Base-by-base conservation (phyloP, 2,888 invertebrate genomes). In the Vanessa cardui region DNA sequence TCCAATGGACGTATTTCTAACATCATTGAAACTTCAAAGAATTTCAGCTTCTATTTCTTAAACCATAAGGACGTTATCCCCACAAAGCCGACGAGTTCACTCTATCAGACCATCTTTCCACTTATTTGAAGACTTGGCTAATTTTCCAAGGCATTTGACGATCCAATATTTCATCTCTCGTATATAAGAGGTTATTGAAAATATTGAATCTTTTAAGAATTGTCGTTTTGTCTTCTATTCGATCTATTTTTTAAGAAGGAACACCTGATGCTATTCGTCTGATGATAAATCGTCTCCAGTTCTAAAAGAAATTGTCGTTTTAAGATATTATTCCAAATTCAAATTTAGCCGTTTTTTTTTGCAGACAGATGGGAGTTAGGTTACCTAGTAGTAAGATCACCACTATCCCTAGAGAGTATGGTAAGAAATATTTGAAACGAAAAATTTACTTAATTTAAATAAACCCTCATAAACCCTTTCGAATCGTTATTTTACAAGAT, bases 31-130 rank as follows among this genome's bases (percentile, higher is more conserved):
- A 31, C 16, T 31, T 46, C 16, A 33, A 58, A 20, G 26, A 7
- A 59, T 26, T 16, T 26, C 9, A 46, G 16, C 46, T 6, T 21
- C 12, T 45, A 59, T 46, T 26, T 15, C 12, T 1, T 9, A 15
- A 26, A 45, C 16, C 46, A 3, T 45, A 59, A 59, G 46, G 20
- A 59, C 15, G 4, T 20, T 46, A 59, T 44, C 59, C 15, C 46
- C 39, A 16, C 21, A 61, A 46, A 52, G 21, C 50, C 49, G 12
- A 39, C 39, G 4, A 39, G 49, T 33, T 62, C 59, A 33, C 31
- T 39, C 72, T 77, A 80, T 76, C 76, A 79, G 78, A 77, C 76
- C 63, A 77, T 77, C 77, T 76, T 78, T 77, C 74, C 74, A 73
- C 70, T 72, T 69, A 74, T 70, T 72, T 72, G 73, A 70, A 66